phyloP scores from a whole-genome alignment of 1,140 invertebrate species.

The Eumaeus atala region DNA sequence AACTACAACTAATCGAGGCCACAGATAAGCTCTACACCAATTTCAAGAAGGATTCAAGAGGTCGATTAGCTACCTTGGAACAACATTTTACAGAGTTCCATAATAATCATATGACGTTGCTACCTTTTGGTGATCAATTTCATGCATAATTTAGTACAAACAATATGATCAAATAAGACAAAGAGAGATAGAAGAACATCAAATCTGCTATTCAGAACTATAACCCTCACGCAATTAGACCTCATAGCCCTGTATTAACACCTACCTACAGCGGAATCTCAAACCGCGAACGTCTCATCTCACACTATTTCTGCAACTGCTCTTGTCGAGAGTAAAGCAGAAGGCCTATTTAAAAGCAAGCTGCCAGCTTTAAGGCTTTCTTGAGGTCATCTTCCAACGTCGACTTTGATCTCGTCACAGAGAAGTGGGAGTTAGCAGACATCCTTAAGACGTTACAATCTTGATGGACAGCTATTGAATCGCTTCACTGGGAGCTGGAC shows the following conservation, averaged over 20 bases:
- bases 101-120: neutral
- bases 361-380: conserved; percentile 17
- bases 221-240: too few species aligned
- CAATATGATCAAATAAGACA: conserved; percentile 11
- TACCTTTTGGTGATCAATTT: conserved; percentile 4
- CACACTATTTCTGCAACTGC: too few species aligned
- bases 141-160: conserved; percentile 20
- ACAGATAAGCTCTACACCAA: conserved; percentile 19
- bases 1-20: too few species aligned
- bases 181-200: conserved; percentile 13
- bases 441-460: too few species aligned
- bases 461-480: conserved; percentile 17
- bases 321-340: too few species aligned
- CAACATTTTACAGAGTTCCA: conserved; percentile 4
- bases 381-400: conserved; percentile 10
- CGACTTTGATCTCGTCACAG: neutral
- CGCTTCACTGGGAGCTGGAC: too few species aligned
- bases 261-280: neutral
- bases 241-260: neutral
- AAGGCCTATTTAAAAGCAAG: conserved; percentile 16
- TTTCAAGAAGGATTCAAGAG: conserved; percentile 27
- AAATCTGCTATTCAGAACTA: conserved; percentile 5
- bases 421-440: conserved; percentile 18
- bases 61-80: conserved; percentile 8
- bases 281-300: neutral